Conservation (phyloP, 1,140 invertebrate genomes). For the Centruroides sculpturatus region DNA sequence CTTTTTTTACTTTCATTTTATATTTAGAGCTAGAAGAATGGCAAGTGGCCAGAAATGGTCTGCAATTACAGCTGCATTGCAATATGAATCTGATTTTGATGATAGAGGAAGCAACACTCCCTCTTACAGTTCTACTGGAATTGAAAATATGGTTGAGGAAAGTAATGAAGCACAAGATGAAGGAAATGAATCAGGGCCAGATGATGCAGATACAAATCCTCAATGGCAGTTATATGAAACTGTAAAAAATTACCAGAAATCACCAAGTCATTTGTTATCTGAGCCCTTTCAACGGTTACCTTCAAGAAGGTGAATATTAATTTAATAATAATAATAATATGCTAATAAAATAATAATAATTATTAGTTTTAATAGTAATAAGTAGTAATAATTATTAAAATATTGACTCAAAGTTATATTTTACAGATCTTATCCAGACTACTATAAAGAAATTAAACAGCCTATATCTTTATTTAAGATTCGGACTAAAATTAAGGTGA, state of each 20-base stretch:
- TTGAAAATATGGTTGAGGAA: slow-evolving; percentile 19
- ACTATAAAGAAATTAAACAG: slow-evolving; percentile 92
- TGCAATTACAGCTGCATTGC: slow-evolving; percentile 40
- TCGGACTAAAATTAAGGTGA: slow-evolving; percentile 68
- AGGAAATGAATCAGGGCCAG: slow-evolving; percentile 15
- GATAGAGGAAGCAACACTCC: slow-evolving; percentile 9
- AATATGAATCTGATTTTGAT: slow-evolving; percentile 39
- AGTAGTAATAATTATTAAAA: background rate
- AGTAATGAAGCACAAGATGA: slow-evolving; percentile 22
- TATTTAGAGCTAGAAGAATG: slow-evolving; percentile 29
- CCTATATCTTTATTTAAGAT: slow-evolving; percentile 91
- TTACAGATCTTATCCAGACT: slow-evolving; percentile 69
- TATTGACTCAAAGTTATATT: background rate
- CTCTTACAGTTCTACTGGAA: slow-evolving; percentile 1
- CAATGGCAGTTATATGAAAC: slow-evolving; percentile 65
- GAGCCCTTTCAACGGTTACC: slow-evolving; percentile 89
- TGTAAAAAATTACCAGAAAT: slow-evolving; percentile 47
- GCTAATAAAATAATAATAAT: too few relatives aligned
- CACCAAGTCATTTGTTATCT: slow-evolving; percentile 53
- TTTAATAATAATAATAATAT: too few relatives aligned
- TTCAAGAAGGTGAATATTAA: slow-evolving; percentile 39
- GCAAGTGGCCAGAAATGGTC: slow-evolving; percentile 36
- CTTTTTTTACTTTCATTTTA: background rate
- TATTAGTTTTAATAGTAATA: background rate
- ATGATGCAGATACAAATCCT: slow-evolving; percentile 42